Percentiles rank a stretch among this genome's conserved stretches.
Conservation (phyloP, 92 coral and sea anemone genomes). For the Heliopora coerulea region DNA sequence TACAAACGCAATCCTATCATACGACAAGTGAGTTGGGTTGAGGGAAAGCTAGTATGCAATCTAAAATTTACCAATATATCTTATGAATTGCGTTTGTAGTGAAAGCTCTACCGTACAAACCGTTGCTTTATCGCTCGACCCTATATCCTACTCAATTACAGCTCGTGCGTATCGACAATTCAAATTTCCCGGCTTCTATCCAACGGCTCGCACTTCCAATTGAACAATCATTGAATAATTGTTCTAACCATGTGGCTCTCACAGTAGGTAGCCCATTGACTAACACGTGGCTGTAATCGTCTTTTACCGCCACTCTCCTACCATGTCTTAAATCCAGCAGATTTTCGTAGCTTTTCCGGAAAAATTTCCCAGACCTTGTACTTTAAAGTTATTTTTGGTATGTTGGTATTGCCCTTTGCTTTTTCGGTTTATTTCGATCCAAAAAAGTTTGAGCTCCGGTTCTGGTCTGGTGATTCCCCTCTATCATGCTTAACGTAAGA, state of each 20-base stretch:
- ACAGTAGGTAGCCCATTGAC: constrained; percentile 38
- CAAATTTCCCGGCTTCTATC: constrained; percentile 23
- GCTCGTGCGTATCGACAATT: constrained; percentile 38
- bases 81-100: too few relatives aligned
- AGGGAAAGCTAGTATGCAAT: too few relatives aligned
- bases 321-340: neutral
- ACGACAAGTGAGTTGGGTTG: too few relatives aligned
- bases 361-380: too few relatives aligned
- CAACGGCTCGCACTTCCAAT: constrained; percentile 21
- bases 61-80: too few relatives aligned
- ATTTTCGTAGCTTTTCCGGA: too few relatives aligned
- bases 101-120: neutral
- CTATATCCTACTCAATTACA: constrained; percentile 5
- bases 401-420: too few relatives aligned
- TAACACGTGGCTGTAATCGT: constrained; percentile 32
- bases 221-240: constrained; percentile 30
- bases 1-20: too few relatives aligned
- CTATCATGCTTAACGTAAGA: constrained; percentile 42
- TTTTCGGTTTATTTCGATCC: neutral
- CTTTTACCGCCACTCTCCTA: constrained; percentile 3
- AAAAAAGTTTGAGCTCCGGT: neutral
- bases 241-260: constrained; percentile 39
- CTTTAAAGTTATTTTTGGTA: too few relatives aligned
- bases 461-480: constrained; percentile 24
- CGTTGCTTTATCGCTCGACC: neutral